Base-by-base conservation (phyloP, 2,113 vertebrate genomes). In the Myodes glareolus region DNA sequence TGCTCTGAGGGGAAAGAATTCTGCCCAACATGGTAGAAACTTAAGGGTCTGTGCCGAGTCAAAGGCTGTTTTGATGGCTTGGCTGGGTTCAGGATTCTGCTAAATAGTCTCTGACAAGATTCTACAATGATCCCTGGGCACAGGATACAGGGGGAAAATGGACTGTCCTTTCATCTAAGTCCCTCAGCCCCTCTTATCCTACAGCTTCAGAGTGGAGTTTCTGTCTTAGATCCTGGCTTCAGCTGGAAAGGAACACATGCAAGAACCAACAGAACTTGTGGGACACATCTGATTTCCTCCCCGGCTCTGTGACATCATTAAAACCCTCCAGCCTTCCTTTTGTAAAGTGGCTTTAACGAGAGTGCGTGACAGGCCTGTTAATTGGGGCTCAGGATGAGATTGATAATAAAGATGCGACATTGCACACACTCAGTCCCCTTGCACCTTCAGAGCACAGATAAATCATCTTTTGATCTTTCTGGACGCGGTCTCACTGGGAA, bases 301-400 rank as follows among this genome's bases (percentile, higher is more conserved):
- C 55, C 33, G n/a, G 52, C 8, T 68, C 63, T 75, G 81, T 77
- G 47, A 94, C 77, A 94, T 88, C 75, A 94, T 94, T 94, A 98
- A 98, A 98, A 77, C 58, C 47, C 90, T 94, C 45, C 65, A 77
- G 8, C 68, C 39, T 96, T 84, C 12, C 17, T 31, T 89, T 42
- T 12, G 67, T 85, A 68, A 90, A 76, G 63, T 84, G 27, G 29
- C 33, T 97, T 95, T 67, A 96, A 94, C 73, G 82, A 94, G 89
- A 80, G 52, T 95, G 47, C 98, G 93, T 65, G 97, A 95, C 68
- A 70, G 73, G 50, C 14, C 93, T 85, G 63, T 90, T 97, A 98
- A 95, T 72, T 96, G 88, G 92, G 45, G 87, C 91, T 95, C 19
- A 36, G 86, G 42, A 95, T 88, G 42, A 97, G 97, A 98, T 97